phyloP scores from a whole-genome alignment of 2,888 invertebrate species.

The Melanostoma scalare region DNA sequence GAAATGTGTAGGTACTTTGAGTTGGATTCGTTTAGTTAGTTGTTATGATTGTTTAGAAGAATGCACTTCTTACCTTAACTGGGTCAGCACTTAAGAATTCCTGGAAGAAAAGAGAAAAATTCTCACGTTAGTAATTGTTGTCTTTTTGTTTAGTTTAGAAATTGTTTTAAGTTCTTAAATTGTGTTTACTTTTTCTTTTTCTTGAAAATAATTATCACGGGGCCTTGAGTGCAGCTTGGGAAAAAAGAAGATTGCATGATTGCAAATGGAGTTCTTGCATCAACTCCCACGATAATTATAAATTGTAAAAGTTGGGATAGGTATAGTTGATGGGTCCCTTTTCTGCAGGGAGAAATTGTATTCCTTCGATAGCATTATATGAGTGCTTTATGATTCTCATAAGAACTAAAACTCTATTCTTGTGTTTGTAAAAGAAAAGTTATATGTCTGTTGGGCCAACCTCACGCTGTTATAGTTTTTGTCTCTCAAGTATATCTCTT shows the following conservation, averaged over 20 bases:
- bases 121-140: slow-evolving; percentile 56
- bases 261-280: slow-evolving; percentile 7
- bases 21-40: not conserved
- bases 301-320: slow-evolving; percentile 15
- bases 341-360: too few relatives aligned
- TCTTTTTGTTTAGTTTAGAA: slow-evolving; percentile 47
- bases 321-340: not conserved
- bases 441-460: too few relatives aligned
- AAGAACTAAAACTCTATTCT: too few relatives aligned
- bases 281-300: slow-evolving; percentile 44
- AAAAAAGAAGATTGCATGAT: not conserved
- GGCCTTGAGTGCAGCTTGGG: not conserved
- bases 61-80: slow-evolving; percentile 54
- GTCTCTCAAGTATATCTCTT: too few relatives aligned
- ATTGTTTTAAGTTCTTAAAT: not conserved
- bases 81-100: slow-evolving; percentile 59
- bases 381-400: too few relatives aligned
- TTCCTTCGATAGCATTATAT: too few relatives aligned
- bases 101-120: slow-evolving; percentile 59
- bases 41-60: not conserved
- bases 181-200: slow-evolving; percentile 9
- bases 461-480: too few relatives aligned
- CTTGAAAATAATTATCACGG: too few relatives aligned
- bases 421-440: too few relatives aligned
- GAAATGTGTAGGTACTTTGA: not conserved